A percentile compares a stretch with the other conserved stretches of the same genome.
These are phyloP conservation scores for Melanaphis sacchari DNA, from an alignment of 1,140 invertebrate genomes.

Conservation along the genomic window DNA sequence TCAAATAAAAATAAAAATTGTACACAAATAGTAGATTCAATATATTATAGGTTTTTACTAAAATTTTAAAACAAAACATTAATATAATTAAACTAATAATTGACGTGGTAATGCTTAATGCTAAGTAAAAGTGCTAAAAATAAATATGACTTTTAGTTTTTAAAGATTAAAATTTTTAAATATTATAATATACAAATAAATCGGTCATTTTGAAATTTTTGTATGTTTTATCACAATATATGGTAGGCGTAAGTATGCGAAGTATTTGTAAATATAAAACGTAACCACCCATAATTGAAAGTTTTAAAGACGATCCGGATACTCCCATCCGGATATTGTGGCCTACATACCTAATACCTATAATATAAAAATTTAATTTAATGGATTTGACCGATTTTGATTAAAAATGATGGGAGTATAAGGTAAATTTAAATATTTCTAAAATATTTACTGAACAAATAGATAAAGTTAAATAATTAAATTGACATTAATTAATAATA, in stretches of 20 bases:
- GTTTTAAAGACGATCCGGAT: slow-evolving; percentile 6
- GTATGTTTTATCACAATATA: neutral
- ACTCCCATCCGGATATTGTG: slow-evolving; percentile 42
- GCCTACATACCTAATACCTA: slow-evolving; percentile 36
- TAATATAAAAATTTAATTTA: slow-evolving; percentile 11
- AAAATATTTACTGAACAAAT: neutral
- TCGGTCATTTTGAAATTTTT: neutral
- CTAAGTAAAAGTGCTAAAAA: neutral
- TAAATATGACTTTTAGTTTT: neutral
- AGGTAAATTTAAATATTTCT: neutral
- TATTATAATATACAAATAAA: neutral
- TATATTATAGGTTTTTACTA: neutral
- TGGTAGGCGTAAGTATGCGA: neutral
- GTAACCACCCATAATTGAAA: slow-evolving; percentile 33
- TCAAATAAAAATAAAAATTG: neutral
- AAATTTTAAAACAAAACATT: neutral
- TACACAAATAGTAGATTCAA: neutral
- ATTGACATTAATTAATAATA: neutral
- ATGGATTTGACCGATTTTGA: slow-evolving; percentile 22
- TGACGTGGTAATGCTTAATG: neutral
- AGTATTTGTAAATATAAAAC: slow-evolving; percentile 31
- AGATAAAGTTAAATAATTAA: neutral
- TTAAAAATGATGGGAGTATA: neutral
- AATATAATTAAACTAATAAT: neutral
- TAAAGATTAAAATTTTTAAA: neutral